Base-by-base conservation (phyloP, 2,113 vertebrate species). In the Scomber colias region DNA sequence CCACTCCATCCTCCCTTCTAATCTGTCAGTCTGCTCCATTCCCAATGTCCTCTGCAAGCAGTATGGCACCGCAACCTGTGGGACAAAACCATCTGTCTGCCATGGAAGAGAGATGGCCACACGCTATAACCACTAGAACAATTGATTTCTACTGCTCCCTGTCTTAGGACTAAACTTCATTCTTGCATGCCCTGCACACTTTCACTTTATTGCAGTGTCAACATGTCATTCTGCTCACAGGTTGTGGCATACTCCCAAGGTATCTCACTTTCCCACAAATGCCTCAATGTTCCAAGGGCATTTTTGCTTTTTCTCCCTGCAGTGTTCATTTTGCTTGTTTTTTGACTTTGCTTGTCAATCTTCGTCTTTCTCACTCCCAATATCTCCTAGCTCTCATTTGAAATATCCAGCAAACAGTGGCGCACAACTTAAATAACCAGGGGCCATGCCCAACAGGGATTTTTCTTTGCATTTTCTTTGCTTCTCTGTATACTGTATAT, bases 81-180 rank as follows among this genome's bases (percentile, higher is more conserved):
- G 89, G 85, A 90, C 71, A 77, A 51, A 75, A 81, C 82, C 79
- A 87, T 90, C 86, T 89, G 83, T 81, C 87, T 74, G 79, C 73
- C 76, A 67, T 70, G 2, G 53, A 75, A 79, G 79, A 70, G 61
- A 81, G 78, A 83, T 69, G 70, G 44, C 62, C 3, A 89, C 83
- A 89, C 51, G 85, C 77, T 79, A 76, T 72, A 74, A 11, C 79
- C 78, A 90, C 89, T 86, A 92, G 54, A 86, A 51, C 84, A 62
- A 91, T 90, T 81, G 78, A 82, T 87, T 88, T 89, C 59, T 71
- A 68, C 90, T 83, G 81, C 85, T 85, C 15, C 56, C 49, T 14
- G 59, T 89, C 72, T 80, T 30, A 30, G 46, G 62, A 72, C 5
- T 46, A 62, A 68, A 67, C 65, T 56, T 81, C 64, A 44, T 63